A percentile compares a stretch with the other conserved stretches of the same genome.
Evolutionary conservation across 2,888 invertebrate genomes (phyloP).

Genomic region (Polyploca ridens): DNA sequence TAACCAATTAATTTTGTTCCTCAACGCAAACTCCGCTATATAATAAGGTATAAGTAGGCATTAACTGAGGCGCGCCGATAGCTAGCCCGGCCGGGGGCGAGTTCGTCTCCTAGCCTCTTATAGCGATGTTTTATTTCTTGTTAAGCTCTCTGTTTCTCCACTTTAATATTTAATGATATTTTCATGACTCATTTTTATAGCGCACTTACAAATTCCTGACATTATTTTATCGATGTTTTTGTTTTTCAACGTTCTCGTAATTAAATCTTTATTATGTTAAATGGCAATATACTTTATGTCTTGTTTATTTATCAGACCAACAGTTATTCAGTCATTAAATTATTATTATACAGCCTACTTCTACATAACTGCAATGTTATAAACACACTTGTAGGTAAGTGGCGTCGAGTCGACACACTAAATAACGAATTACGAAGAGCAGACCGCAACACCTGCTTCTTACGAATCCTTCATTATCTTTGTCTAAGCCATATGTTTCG

Average conservation of each 20-base stretch:
- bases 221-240: constrained; percentile 72
- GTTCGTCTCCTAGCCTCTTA: constrained; percentile 75
- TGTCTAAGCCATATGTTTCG: constrained; percentile 75
- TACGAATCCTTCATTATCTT: constrained; percentile 53
- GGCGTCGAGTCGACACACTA: constrained; percentile 30
- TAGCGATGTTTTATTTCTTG: constrained; percentile 85
- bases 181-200: constrained; percentile 83
- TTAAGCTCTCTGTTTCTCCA: constrained; percentile 84
- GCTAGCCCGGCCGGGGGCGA: constrained; percentile 78
- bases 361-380: not conserved
- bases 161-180: constrained; percentile 84
- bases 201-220: constrained; percentile 79
- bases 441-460: constrained; percentile 52
- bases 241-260: constrained; percentile 46
- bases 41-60: constrained; percentile 85
- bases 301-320: constrained; percentile 3
- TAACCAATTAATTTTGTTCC: constrained; percentile 86
- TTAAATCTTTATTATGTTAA: constrained; percentile 12
- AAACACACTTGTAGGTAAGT: not conserved
- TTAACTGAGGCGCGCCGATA: constrained; percentile 83
- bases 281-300: constrained; percentile 6
- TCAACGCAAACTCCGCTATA: constrained; percentile 85
- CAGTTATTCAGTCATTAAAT: not conserved
- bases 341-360: not conserved
- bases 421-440: constrained; percentile 33